phyloP scores from a whole-genome alignment of 2,797 vertebrate species.

The Myotis pilosus region DNA sequence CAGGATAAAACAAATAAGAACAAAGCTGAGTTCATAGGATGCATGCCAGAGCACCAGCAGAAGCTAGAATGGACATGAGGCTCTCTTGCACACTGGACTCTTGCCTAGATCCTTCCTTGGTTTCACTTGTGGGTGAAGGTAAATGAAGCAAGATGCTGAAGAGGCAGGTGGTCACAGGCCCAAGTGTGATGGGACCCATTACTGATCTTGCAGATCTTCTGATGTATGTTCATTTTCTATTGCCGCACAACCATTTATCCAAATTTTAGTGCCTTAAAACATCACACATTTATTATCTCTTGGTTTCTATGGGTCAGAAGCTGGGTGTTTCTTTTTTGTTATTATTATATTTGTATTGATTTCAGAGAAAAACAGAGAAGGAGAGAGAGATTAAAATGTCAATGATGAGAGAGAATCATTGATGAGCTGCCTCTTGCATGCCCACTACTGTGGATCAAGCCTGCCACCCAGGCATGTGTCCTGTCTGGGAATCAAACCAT shows the following conservation, averaged over 20 bases:
- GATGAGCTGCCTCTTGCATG: too few species aligned
- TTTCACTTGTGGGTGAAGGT: background rate
- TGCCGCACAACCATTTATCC: background rate
- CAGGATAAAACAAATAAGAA: background rate
- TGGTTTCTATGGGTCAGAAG: background rate
- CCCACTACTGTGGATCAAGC: too few species aligned
- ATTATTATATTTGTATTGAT: too few species aligned
- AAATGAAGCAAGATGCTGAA: background rate
- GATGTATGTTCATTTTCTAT: background rate
- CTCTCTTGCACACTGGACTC: accelerated
- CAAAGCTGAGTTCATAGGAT: background rate
- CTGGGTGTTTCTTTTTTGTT: too few species aligned
- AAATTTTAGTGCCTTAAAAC: background rate
- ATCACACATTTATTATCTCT: background rate
- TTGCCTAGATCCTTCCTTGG: background rate
- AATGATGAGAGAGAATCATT: too few species aligned
- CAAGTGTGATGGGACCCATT: too few species aligned
- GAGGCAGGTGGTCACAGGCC: background rate
- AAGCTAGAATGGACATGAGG: background rate
- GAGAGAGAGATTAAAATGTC: too few species aligned
- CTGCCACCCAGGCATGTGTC: too few species aligned
- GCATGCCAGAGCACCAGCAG: background rate
- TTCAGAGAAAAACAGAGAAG: too few species aligned
- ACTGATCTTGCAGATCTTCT: background rate
- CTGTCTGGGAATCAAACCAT: too few species aligned